Evolutionary conservation across 2,113 vertebrate species (phyloP).

Genomic region (Megaceryle torquata): DNA sequence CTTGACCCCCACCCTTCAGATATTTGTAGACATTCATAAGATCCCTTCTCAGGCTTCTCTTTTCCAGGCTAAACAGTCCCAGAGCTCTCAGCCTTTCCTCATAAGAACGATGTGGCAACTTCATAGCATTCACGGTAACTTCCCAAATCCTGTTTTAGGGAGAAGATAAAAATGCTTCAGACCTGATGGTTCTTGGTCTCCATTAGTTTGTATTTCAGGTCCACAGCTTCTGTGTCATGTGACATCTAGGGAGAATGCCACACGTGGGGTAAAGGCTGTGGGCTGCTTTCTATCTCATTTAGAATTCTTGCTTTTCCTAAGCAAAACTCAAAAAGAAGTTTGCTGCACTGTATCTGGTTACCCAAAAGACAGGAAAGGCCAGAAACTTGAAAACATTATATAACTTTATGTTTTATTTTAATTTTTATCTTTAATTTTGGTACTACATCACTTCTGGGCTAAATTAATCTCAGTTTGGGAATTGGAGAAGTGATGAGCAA

Average conservation of each 20-base stretch:
- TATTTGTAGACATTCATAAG: no score
- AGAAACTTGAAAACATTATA: background rate
- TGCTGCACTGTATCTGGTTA: background rate
- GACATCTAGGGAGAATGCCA: background rate
- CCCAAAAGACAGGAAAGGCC: background rate
- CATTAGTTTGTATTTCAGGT: background rate
- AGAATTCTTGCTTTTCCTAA: background rate
- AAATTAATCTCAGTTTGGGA: background rate
- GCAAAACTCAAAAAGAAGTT: background rate
- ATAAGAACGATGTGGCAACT: background rate
- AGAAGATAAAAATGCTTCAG: background rate
- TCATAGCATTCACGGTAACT: background rate
- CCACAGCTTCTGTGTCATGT: background rate
- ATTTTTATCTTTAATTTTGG: background rate
- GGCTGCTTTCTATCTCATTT: background rate
- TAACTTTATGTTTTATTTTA: background rate
- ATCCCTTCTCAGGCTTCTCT: no score
- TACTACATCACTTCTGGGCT: background rate
- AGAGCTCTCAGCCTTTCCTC: no score
- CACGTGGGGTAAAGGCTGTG: background rate
- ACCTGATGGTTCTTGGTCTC: background rate
- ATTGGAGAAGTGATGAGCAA: background rate
- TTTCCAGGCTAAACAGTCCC: no score
- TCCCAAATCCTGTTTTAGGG: background rate
- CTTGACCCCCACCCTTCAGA: no score